Evolutionary conservation across 2,888 invertebrate species (phyloP).

Genomic region (Arctia plantaginis): DNA sequence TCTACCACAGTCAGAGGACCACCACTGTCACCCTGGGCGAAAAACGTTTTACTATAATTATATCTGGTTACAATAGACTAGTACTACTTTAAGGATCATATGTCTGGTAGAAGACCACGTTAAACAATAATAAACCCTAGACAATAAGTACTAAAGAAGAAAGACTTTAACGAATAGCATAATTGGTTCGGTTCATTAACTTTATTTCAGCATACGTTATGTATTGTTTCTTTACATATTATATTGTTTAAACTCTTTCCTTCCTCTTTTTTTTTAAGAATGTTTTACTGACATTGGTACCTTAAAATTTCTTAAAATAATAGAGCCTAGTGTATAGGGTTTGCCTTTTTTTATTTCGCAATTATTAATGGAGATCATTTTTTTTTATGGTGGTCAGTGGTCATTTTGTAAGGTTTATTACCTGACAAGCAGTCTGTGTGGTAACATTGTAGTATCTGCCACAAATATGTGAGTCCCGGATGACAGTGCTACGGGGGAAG

Average conservation of each 20-base stretch:
- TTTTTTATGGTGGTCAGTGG: no score
- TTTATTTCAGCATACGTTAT: background rate
- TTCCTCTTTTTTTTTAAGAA: background rate
- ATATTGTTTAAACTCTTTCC: background rate
- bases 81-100: no score
- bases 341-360: background rate
- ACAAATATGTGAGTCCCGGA: slow-evolving; percentile 70
- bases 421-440: slow-evolving; percentile 79
- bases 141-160: background rate
- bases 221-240: background rate
- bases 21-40: slow-evolving; percentile 75
- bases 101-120: no score
- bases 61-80: no score
- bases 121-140: background rate
- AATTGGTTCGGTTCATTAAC: background rate
- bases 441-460: slow-evolving; percentile 70
- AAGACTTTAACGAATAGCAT: background rate
- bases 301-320: background rate
- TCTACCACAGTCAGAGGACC: slow-evolving; percentile 70
- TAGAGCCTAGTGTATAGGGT: background rate
- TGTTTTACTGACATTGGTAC: no score
- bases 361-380: no score
- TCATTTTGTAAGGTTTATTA: slow-evolving; percentile 26
- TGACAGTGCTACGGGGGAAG: slow-evolving; percentile 62
- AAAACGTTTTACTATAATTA: background rate